Evolutionary conservation across 2,797 vertebrate genomes (phyloP).

Genomic region (Coregonus sp.): DNA sequence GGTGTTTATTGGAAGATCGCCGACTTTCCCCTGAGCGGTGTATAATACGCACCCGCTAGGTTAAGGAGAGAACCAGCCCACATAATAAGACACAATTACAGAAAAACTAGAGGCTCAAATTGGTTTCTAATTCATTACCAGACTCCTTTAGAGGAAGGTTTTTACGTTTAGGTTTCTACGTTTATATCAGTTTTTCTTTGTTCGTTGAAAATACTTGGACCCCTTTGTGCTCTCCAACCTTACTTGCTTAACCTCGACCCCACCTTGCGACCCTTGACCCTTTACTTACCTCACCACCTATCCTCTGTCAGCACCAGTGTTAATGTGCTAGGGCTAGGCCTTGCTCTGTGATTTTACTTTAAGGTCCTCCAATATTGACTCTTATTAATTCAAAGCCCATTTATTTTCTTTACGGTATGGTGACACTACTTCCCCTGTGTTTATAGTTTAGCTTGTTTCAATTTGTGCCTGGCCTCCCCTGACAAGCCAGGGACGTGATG

Average conservation of each 20-base stretch:
- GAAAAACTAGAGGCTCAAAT: slow-evolving; percentile 44
- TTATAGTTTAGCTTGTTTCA: slow-evolving; percentile 79
- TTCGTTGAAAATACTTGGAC: neutral
- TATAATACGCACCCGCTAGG: slow-evolving; percentile 65
- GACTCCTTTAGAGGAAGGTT: too few relatives aligned
- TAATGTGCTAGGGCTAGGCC: slow-evolving; percentile 54
- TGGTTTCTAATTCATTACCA: slow-evolving; percentile 16
- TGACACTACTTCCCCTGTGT: slow-evolving; percentile 65
- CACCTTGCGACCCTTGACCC: slow-evolving; percentile 26
- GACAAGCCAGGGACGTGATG: slow-evolving; percentile 72
- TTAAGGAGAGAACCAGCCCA: slow-evolving; percentile 63
- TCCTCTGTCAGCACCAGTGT: slow-evolving; percentile 29
- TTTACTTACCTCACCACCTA: slow-evolving; percentile 33
- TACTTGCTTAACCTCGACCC: slow-evolving; percentile 33
- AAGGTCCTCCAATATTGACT: slow-evolving; percentile 60
- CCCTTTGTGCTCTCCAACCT: neutral
- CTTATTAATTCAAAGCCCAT: slow-evolving; percentile 71
- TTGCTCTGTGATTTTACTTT: slow-evolving; percentile 40
- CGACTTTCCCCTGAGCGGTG: slow-evolving; percentile 52
- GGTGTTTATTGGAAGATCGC: slow-evolving; percentile 78
- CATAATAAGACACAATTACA: slow-evolving; percentile 70
- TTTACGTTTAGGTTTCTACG: too few relatives aligned
- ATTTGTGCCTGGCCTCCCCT: slow-evolving; percentile 72
- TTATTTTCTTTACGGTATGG: slow-evolving; percentile 31
- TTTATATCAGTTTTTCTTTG: neutral